Evolutionary conservation across 1,140 invertebrate species (phyloP).

Genomic region (Diachasmimorpha longicaudata): DNA sequence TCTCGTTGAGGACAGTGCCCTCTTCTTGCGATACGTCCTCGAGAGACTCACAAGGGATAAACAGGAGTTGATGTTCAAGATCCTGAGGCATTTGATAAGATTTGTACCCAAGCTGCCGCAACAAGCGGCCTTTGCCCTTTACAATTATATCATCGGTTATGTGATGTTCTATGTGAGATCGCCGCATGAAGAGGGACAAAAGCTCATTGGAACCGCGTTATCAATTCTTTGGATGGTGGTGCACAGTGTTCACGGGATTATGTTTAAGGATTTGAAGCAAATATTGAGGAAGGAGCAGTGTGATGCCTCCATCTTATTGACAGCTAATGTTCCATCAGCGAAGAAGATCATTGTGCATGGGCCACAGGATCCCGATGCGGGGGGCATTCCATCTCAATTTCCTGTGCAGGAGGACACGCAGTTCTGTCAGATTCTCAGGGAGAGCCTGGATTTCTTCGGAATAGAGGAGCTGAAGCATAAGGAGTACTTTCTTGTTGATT

Average conservation of each 20-base stretch:
- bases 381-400: constrained; percentile 97
- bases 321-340: constrained; percentile 97
- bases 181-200: constrained; percentile 92
- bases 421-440: constrained; percentile 93
- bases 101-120: constrained; percentile 93
- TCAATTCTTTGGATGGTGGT: constrained; percentile 98
- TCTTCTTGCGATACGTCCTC: constrained; percentile 95
- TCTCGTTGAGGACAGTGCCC: constrained; percentile 95
- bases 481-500: constrained; percentile 95
- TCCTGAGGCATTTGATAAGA: constrained; percentile 88
- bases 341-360: constrained; percentile 99
- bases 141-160: constrained; percentile 99
- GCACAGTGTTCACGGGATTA: constrained; percentile 96
- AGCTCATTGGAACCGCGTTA: constrained; percentile 90
- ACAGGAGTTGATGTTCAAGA: constrained; percentile 95
- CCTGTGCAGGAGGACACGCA: constrained; percentile 99
- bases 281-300: constrained; percentile 98
- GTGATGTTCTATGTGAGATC: constrained; percentile 99
- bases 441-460: constrained; percentile 96
- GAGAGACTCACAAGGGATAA: constrained; percentile 95
- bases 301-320: constrained; percentile 95
- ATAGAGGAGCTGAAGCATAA: constrained; percentile 89
- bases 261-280: constrained; percentile 99
- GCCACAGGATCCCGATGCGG: constrained; percentile 84
- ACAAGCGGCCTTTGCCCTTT: constrained; percentile 97